Percentiles rank a stretch among this genome's conserved stretches.
These are phyloP conservation scores for Mizuhopecten yessoensis DNA, from an alignment of 1,140 invertebrate species.

Conservation along the genomic window DNA sequence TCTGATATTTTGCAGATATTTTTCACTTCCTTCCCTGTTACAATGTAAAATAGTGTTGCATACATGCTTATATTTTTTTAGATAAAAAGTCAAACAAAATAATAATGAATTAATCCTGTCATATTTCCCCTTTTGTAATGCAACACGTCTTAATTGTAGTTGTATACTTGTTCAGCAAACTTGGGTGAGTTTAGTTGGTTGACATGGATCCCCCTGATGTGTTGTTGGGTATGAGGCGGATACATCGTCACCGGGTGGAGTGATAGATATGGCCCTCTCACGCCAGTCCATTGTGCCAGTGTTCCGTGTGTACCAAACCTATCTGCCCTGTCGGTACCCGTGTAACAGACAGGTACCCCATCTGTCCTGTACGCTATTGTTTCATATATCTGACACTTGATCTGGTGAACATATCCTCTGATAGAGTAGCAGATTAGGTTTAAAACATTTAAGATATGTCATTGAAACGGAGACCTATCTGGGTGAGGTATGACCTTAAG, in stretches of 20 bases:
- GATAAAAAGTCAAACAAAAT: too few species aligned
- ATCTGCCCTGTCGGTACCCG: background rate
- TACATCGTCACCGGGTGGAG: background rate
- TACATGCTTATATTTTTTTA: too few species aligned
- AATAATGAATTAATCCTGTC: too few species aligned
- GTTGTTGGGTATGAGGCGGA: background rate
- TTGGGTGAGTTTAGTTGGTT: background rate
- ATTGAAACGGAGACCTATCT: background rate
- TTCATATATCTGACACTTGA: constrained; percentile 18
- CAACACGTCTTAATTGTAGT: too few species aligned
- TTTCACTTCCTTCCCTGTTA: too few species aligned
- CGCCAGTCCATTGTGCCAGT: background rate
- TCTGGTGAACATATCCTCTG: background rate
- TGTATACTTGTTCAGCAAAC: too few species aligned
- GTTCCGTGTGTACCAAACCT: background rate
- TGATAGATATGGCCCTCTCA: background rate
- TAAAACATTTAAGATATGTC: constrained; percentile 27
- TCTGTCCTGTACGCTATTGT: background rate
- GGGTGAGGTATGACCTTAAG: background rate
- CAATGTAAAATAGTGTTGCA: too few species aligned
- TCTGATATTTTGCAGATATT: too few species aligned
- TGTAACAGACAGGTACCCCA: constrained; percentile 31
- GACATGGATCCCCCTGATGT: constrained; percentile 19
- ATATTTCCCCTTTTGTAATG: too few species aligned
- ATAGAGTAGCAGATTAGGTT: constrained; percentile 10